Evolutionary conservation across 1,140 invertebrate species (phyloP).

Genomic region (Triops cancriformis): DNA sequence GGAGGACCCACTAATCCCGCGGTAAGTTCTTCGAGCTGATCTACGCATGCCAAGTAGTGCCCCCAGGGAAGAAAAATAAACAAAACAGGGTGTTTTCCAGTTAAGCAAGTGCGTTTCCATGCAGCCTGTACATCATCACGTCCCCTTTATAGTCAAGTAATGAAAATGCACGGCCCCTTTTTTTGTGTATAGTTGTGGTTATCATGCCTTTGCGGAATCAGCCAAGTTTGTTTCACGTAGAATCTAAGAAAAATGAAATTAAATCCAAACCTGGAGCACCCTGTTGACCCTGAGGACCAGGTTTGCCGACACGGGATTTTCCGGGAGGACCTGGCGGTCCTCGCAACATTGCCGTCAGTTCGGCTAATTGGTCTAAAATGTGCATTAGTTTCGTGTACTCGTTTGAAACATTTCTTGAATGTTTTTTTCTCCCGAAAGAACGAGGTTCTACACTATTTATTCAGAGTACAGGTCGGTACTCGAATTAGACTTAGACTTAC

Average conservation of each 20-base stretch:
- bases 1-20: constrained; percentile 45
- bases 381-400: constrained; percentile 16
- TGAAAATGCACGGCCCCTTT: background rate
- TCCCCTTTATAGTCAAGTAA: background rate
- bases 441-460: background rate
- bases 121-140: background rate
- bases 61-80: background rate
- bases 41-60: constrained; percentile 38
- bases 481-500: constrained; percentile 35
- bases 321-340: constrained; percentile 55
- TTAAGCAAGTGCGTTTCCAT: background rate
- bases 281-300: constrained; percentile 51
- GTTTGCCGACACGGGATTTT: constrained; percentile 47
- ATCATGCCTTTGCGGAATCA: background rate
- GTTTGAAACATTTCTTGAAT: background rate
- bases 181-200: background rate
- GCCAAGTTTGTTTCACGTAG: background rate
- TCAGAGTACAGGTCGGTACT: background rate
- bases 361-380: constrained; percentile 50
- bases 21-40: constrained; percentile 46
- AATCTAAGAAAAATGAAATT: constrained; percentile 1
- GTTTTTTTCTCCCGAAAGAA: background rate
- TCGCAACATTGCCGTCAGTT: constrained; percentile 48
- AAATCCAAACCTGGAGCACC: constrained; percentile 49
- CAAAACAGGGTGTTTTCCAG: background rate